Conservation (phyloP, 2,888 invertebrate genomes). For the Ferdinandea cuprea region DNA sequence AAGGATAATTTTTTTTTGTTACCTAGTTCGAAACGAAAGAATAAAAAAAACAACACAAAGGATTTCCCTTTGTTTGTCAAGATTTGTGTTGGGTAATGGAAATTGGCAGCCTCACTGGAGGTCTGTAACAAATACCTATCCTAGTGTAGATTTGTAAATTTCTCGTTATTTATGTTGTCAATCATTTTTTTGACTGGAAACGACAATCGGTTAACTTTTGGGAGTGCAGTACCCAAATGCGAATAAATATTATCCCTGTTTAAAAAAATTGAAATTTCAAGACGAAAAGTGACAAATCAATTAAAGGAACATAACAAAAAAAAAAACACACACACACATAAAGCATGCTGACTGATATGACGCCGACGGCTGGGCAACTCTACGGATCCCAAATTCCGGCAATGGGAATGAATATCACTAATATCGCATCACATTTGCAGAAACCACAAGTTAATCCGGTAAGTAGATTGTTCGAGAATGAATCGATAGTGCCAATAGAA, state of each 20-base stretch:
- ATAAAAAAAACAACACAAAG: slow-evolving; percentile 57
- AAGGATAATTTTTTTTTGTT: slow-evolving; percentile 53
- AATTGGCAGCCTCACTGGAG: slow-evolving; percentile 66
- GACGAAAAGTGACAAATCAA: slow-evolving; percentile 69
- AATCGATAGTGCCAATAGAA: slow-evolving; percentile 41
- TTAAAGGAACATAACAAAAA: slow-evolving; percentile 53
- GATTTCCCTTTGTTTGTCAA: slow-evolving; percentile 59
- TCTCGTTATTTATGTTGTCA: slow-evolving; percentile 59
- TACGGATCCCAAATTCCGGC: slow-evolving; percentile 86
- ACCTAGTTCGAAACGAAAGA: slow-evolving; percentile 54
- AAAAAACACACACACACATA: slow-evolving; percentile 75
- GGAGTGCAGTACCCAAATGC: slow-evolving; percentile 49
- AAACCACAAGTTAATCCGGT: slow-evolving; percentile 83
- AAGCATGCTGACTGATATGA: slow-evolving; percentile 86
- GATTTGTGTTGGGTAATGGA: slow-evolving; percentile 68
- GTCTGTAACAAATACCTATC: slow-evolving; percentile 59
- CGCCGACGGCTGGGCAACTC: slow-evolving; percentile 85
- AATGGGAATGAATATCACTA: slow-evolving; percentile 85
- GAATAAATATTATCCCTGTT: slow-evolving; percentile 55
- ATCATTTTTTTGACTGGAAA: slow-evolving; percentile 65
- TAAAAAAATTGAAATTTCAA: slow-evolving; percentile 67
- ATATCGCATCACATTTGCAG: slow-evolving; percentile 83
- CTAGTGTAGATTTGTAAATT: slow-evolving; percentile 53
- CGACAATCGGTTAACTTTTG: slow-evolving; percentile 57
- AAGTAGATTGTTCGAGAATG: slow-evolving; percentile 76